Conservation (phyloP, 2,797 vertebrate species). For the Clarias fuscus region DNA sequence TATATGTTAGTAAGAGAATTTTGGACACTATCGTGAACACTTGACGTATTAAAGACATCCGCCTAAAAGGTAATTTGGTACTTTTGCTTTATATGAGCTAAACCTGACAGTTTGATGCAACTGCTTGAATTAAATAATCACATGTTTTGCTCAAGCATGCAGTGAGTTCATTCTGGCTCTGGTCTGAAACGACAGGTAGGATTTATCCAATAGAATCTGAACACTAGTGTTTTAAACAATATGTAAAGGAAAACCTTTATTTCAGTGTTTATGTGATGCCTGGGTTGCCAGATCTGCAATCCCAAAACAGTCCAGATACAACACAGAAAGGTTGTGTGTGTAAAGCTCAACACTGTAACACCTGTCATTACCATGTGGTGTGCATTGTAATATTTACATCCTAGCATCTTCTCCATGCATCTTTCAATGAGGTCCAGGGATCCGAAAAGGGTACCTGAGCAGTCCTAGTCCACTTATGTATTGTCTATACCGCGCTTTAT, state of each 20-base stretch:
- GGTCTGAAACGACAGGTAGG: background rate
- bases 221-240: background rate
- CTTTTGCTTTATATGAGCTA: background rate
- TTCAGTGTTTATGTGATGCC: background rate
- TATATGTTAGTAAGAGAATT: background rate
- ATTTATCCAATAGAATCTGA: background rate
- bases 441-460: background rate
- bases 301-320: background rate
- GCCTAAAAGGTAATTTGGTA: background rate
- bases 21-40: background rate
- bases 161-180: background rate
- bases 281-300: slow-evolving; percentile 12
- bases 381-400: background rate
- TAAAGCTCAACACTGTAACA: background rate
- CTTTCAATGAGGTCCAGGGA: too few relatives aligned
- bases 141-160: background rate
- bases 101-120: background rate
- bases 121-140: background rate
- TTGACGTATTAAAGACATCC: background rate
- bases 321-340: too few relatives aligned
- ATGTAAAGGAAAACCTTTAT: too few relatives aligned
- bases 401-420: background rate
- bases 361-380: background rate
- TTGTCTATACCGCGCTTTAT: too few relatives aligned
- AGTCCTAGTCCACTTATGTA: background rate